Evolutionary conservation across 2,888 invertebrate genomes (phyloP), one percentile per base, ranked within the genome.

Genomic region (Pristionchus mayeri): DNA sequence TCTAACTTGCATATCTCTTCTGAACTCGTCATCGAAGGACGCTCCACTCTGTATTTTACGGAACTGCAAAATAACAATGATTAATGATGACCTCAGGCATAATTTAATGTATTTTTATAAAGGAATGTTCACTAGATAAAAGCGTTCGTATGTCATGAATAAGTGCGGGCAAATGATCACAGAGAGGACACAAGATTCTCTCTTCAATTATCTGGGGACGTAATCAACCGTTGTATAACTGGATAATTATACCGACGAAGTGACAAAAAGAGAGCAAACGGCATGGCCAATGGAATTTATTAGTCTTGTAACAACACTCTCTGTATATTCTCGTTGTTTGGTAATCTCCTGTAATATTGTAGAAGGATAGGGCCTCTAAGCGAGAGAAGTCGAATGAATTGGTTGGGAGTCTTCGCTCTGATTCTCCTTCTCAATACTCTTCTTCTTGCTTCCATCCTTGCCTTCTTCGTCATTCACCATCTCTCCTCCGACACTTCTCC

Each of bases 341-440:
- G 34, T 44, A 44, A 11, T n/a, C n/a, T 21, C 24, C 1, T 7
- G 16, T 9, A n/a, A 40, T 40, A 18, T 3, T 71, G 4, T 44
- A 3, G 24, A 44, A 71, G 44, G 40, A 71, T 71, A 7, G 44
- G 0, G 40, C 44, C 44, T 3, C 37, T 71, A 16, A 27, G 34
- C 24, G n/a, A 78, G 21, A 48, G 50, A 50, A 1, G 21, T 50
- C 57, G 57, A 21, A 80, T 80, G 80, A 80, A 80, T 44, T 80
- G 80, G 80, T 30, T 80, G 37, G 80, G 80, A 37, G 11, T 80
- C 13, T 57, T 80, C 57, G 80, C 57, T n/a, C n/a, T 80, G 21
- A 80, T 80, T 44, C 57, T 80, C 21, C 57, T 80, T 30, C 52
- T 80, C 54, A 80, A 80, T 57, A 80, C 57, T 54, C 34, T 57